A percentile compares a stretch with the other conserved stretches of the same genome.
phyloP scores from a whole-genome alignment of 2,113 vertebrate genomes.

The Callochromis pleurospilus region DNA sequence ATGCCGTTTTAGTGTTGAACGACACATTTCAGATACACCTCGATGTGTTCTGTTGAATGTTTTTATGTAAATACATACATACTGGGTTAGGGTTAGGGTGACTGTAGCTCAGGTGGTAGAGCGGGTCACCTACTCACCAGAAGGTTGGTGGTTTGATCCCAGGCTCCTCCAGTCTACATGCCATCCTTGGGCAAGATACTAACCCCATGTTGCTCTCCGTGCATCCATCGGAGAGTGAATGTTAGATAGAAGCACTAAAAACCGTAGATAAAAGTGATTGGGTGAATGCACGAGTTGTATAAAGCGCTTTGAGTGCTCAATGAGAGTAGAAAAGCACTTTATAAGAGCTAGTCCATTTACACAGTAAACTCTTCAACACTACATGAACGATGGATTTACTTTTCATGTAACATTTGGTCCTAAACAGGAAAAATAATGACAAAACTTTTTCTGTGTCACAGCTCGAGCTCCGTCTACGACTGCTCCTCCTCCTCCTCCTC shows the following conservation, averaged over 20 bases:
- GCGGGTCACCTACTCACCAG: not conserved
- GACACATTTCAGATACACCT: not conserved
- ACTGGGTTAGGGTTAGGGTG: not conserved
- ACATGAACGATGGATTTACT: not conserved
- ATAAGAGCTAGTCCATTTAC: accelerated
- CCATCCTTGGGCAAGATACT: not conserved
- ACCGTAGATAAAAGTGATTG: no score
- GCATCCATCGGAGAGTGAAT: not conserved
- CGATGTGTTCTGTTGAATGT: not conserved
- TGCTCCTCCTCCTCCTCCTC: not conserved
- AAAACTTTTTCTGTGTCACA: not conserved
- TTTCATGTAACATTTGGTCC: not conserved
- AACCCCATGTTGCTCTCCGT: not conserved
- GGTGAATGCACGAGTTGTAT: not conserved
- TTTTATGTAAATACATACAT: not conserved
- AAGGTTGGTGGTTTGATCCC: not conserved
- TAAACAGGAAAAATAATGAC: accelerated
- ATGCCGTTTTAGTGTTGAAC: accelerated
- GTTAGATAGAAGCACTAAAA: not conserved
- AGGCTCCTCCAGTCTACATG: accelerated
- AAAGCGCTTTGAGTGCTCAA: not conserved
- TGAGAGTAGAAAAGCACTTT: not conserved
- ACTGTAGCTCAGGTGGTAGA: accelerated
- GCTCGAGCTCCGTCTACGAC: accelerated
- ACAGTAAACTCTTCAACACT: not conserved